phyloP scores from a whole-genome alignment of 2,797 vertebrate species.

The Sebastes steindachneri region DNA sequence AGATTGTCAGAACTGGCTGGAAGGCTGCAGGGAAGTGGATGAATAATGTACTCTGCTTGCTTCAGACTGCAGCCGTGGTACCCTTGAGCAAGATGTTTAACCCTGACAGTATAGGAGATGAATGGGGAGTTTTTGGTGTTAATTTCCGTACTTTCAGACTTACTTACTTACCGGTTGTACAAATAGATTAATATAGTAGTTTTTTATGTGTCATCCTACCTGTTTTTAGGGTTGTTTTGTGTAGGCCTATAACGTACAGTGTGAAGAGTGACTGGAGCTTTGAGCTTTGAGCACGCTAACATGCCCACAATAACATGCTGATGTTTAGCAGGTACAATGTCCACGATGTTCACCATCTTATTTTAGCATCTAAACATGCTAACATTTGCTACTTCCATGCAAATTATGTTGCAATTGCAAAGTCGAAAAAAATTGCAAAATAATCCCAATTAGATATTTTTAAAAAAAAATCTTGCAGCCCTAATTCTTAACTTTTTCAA shows the following conservation, averaged over 20 bases:
- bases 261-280: too few species aligned
- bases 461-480: too few species aligned
- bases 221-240: not conserved
- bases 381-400: not conserved
- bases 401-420: too few species aligned
- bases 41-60: not conserved
- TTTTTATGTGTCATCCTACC: not conserved
- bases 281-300: too few species aligned
- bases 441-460: too few species aligned
- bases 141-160: not conserved
- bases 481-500: accelerated
- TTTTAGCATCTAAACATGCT: not conserved
- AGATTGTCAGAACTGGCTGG: not conserved
- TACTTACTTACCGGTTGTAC: not conserved
- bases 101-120: not conserved
- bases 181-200: not conserved
- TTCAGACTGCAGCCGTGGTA: not conserved
- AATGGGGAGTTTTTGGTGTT: not conserved
- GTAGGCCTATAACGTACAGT: not conserved
- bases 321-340: too few species aligned
- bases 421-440: too few species aligned
- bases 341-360: not conserved
- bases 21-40: not conserved
- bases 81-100: not conserved
- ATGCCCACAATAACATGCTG: not conserved